Evolutionary conservation across 2,888 invertebrate genomes (phyloP).

Genomic region (Chalcis sispes): DNA sequence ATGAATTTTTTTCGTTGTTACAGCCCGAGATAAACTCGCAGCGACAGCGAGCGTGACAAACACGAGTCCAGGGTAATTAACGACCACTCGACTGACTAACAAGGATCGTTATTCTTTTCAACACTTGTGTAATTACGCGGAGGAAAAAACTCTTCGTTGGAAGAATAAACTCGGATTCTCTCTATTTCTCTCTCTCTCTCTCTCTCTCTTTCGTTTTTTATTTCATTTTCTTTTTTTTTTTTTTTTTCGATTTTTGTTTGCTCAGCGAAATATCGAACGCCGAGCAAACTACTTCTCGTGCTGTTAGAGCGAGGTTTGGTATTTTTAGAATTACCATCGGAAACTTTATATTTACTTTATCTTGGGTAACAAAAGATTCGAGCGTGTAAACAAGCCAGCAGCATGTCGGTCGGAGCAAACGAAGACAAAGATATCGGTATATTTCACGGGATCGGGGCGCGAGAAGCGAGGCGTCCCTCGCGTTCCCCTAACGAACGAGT

Average conservation of each 20-base stretch:
- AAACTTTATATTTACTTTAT: constrained; percentile 1
- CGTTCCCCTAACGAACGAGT: constrained; percentile 54
- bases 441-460: neutral
- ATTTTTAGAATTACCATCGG: constrained; percentile 1
- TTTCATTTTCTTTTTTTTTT: neutral
- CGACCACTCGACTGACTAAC: constrained; percentile 55
- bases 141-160: constrained; percentile 42
- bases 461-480: constrained; percentile 35
- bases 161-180: neutral
- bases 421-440: constrained; percentile 52
- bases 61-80: constrained; percentile 51
- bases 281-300: neutral
- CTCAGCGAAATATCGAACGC: constrained; percentile 28
- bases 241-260: constrained; percentile 22
- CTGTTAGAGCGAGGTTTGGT: neutral
- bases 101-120: constrained; percentile 53
- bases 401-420: constrained; percentile 45
- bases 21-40: constrained; percentile 4
- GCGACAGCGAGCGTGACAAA: constrained; percentile 37
- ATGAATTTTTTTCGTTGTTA: constrained; percentile 36
- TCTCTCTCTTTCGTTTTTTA: neutral
- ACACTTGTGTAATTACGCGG: constrained; percentile 47
- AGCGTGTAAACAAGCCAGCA: constrained; percentile 25
- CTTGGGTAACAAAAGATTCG: constrained; percentile 26
- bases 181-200: neutral